Evolutionary conservation across 2,113 vertebrate species (phyloP).

Genomic region (Theristicus caerulescens): DNA sequence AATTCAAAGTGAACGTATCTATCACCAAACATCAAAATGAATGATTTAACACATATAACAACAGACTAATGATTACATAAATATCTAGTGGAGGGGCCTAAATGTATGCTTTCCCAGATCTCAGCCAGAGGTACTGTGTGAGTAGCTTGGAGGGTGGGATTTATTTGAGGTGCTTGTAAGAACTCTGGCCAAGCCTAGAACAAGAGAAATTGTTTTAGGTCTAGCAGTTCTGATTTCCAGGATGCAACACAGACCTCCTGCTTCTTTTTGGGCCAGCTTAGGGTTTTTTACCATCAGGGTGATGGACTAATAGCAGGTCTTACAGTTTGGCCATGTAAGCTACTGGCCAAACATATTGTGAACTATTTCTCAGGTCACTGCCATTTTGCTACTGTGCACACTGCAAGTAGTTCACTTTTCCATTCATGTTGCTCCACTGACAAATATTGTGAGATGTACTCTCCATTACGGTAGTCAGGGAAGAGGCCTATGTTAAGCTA

Average conservation of each 20-base stretch:
- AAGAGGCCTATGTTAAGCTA: neutral
- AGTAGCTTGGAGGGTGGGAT: neutral
- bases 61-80: neutral
- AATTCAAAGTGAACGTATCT: neutral
- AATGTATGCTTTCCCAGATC: neutral
- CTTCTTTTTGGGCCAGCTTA: neutral
- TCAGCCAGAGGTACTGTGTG: neutral
- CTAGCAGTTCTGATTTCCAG: neutral
- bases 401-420: neutral
- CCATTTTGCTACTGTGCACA: neutral
- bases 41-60: neutral
- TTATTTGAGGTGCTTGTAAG: neutral
- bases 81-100: neutral
- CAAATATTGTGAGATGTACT: neutral
- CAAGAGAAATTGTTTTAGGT: neutral
- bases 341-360: neutral
- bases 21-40: neutral
- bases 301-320: neutral
- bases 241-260: neutral
- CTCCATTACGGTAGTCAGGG: neutral
- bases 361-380: neutral
- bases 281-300: neutral
- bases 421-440: neutral
- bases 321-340: neutral
- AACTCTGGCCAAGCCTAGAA: neutral